A percentile compares a stretch with the other conserved stretches of the same genome.
phyloP scores from a whole-genome alignment of 2,113 vertebrate species.

The Accipiter cooperii region DNA sequence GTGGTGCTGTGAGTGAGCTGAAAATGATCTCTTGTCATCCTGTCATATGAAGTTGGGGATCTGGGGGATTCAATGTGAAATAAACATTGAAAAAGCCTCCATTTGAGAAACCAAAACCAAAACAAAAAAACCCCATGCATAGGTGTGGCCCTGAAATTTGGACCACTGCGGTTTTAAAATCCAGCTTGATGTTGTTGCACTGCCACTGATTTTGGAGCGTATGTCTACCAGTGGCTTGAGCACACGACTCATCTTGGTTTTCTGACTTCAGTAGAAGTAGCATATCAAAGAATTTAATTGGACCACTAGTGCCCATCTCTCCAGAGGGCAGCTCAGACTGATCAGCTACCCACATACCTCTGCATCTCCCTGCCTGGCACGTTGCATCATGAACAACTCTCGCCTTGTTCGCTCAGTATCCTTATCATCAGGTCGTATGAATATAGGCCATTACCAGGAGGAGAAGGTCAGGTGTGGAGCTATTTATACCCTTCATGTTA shows the following conservation, averaged over 20 bases:
- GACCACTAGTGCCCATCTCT: neutral
- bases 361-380: neutral
- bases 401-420: neutral
- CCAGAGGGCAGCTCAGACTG: neutral
- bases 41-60: neutral
- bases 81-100: neutral
- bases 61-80: neutral
- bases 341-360: neutral
- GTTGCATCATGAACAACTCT: neutral
- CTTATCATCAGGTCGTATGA: neutral
- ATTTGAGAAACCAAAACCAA: neutral
- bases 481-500: neutral
- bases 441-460: neutral
- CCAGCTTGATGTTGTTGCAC: neutral
- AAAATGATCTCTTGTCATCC: neutral
- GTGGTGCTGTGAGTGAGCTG: neutral
- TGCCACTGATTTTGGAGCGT: neutral
- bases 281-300: neutral
- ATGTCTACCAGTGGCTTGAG: neutral
- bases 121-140: fast-evolving
- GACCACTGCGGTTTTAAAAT: neutral
- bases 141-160: neutral
- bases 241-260: neutral
- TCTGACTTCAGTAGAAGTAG: neutral
- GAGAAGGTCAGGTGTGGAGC: neutral